Conservation (phyloP, 2,888 invertebrate species). For the Chaetoderma sp. region DNA sequence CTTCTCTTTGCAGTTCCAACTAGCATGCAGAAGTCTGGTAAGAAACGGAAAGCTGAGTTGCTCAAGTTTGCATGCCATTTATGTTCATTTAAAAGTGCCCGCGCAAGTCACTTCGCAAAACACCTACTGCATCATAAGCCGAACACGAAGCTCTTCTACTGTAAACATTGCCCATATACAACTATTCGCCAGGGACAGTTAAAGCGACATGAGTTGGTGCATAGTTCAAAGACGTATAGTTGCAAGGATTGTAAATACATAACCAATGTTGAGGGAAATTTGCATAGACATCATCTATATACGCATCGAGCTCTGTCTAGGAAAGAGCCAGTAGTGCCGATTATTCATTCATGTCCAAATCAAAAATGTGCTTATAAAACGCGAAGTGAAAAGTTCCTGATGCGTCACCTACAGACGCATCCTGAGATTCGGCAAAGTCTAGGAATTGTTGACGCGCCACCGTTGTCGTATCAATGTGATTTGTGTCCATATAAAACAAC, state of each 20-base stretch:
- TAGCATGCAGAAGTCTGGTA: no score
- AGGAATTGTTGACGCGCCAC: constrained; percentile 21
- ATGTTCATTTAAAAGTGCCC: constrained; percentile 71
- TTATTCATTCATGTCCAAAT: constrained; percentile 44
- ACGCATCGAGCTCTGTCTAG: constrained; percentile 47
- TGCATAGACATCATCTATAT: constrained; percentile 53
- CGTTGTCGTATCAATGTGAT: constrained; percentile 56
- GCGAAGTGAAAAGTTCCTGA: no score
- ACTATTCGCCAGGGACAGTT: constrained; percentile 67
- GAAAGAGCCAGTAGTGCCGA: constrained; percentile 6
- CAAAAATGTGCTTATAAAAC: constrained; percentile 58
- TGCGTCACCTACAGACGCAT: constrained; percentile 57
- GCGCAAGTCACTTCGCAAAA: constrained; percentile 68
- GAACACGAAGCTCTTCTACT: constrained; percentile 48
- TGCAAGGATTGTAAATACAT: constrained; percentile 62
- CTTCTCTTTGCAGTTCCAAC: no score
- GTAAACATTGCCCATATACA: constrained; percentile 67
- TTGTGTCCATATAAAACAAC: constrained; percentile 67
- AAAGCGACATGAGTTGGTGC: constrained; percentile 66
- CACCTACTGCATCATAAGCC: constrained; percentile 66
- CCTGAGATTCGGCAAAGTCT: constrained; percentile 10
- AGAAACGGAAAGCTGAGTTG: no score
- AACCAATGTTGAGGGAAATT: constrained; percentile 53
- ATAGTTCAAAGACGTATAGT: constrained; percentile 48
- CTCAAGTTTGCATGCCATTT: constrained; percentile 68